These are phyloP conservation scores for Junonia oenone DNA, from an alignment of 2,888 invertebrate genomes.

Conservation along the genomic window DNA sequence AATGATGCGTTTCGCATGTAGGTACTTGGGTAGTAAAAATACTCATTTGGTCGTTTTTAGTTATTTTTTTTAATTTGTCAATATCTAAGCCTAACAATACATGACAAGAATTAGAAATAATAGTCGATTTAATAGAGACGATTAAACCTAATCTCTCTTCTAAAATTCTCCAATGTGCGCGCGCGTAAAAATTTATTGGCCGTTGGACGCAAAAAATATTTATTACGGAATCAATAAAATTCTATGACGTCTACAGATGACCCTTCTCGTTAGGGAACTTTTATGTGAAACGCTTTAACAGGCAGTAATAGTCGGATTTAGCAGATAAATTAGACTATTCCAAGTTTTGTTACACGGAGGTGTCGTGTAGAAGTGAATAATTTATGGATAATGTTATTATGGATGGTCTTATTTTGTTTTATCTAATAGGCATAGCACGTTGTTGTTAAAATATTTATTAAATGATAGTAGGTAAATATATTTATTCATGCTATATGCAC, in stretches of 20 bases:
- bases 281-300: conserved; percentile 7
- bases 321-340: conserved; percentile 13
- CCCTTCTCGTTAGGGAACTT: conserved; percentile 12
- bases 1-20: no score
- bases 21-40: no score
- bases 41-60: no score
- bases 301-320: conserved; percentile 11
- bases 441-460: no score
- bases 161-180: not conserved
- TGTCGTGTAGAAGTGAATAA: not conserved
- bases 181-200: not conserved
- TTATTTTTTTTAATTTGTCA: no score
- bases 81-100: no score
- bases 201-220: not conserved
- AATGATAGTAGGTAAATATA: no score
- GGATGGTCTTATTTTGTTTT: not conserved
- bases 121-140: no score
- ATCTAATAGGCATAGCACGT: not conserved
- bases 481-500: no score
- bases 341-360: not conserved
- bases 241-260: conserved; percentile 15
- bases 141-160: no score
- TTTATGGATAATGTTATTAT: not conserved
- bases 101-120: no score
- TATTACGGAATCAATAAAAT: conserved; percentile 9